Evolutionary conservation across 2,888 invertebrate species (phyloP).

Genomic region (Xanthorhoe designata): DNA sequence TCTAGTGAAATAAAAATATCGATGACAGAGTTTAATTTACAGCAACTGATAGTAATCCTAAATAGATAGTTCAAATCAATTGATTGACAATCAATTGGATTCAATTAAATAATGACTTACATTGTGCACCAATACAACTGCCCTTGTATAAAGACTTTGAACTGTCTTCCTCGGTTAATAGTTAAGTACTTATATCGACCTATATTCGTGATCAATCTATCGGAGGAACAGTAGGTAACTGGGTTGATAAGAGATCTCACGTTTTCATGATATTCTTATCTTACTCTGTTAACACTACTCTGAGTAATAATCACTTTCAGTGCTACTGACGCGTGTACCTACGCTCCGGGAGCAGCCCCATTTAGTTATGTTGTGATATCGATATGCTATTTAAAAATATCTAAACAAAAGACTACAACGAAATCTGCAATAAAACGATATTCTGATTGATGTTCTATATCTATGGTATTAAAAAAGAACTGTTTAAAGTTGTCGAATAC

Average conservation of each 20-base stretch:
- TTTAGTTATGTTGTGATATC: too few species aligned
- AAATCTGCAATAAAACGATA: too few species aligned
- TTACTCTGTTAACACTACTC: too few species aligned
- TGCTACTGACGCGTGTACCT: too few species aligned
- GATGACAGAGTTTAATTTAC: background rate
- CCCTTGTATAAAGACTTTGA: background rate
- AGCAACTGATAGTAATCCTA: background rate
- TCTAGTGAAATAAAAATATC: background rate
- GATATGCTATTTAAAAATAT: too few species aligned
- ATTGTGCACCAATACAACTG: constrained; percentile 5
- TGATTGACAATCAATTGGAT: constrained; percentile 2
- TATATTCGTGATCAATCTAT: constrained; percentile 22
- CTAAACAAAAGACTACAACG: too few species aligned
- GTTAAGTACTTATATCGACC: background rate
- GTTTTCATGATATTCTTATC: constrained; percentile 9
- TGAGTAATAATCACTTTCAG: too few species aligned
- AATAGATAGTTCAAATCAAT: constrained; percentile 5
- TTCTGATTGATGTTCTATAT: too few species aligned
- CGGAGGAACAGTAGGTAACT: background rate
- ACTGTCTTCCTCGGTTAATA: background rate
- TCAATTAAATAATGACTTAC: constrained; percentile 21
- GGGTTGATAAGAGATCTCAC: constrained; percentile 19
- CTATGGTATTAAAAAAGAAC: background rate
- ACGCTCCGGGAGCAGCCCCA: too few species aligned
- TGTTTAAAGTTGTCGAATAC: background rate